Evolutionary conservation across 2,888 invertebrate species (phyloP).

Genomic region (Mesochorus sp.): DNA sequence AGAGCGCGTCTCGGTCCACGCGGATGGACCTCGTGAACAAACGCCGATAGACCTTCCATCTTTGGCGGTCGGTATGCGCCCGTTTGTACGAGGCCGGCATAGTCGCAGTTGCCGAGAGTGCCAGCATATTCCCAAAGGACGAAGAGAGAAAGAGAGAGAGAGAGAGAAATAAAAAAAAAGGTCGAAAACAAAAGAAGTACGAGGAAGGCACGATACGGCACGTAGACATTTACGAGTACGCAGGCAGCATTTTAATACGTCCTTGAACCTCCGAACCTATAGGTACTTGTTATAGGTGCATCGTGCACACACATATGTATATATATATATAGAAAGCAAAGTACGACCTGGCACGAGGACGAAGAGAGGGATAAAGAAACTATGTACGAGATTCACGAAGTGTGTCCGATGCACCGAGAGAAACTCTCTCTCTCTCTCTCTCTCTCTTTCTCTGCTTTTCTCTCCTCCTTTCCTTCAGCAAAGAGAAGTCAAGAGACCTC

Average conservation of each 20-base stretch:
- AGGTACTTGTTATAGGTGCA: constrained; percentile 24
- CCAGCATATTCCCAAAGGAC: neutral
- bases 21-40: neutral
- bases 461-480: too few relatives aligned
- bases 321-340: constrained; percentile 33
- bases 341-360: constrained; percentile 47
- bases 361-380: constrained; percentile 55
- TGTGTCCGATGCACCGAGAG: constrained; percentile 26
- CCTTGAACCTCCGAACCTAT: constrained; percentile 70
- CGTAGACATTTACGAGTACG: constrained; percentile 74
- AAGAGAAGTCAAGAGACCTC: constrained; percentile 9
- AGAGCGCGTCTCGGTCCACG: neutral
- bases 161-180: neutral
- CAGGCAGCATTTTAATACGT: constrained; percentile 74
- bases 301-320: neutral
- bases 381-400: constrained; percentile 47
- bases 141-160: too few relatives aligned
- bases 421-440: too few relatives aligned
- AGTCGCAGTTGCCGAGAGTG: neutral
- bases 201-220: constrained; percentile 60
- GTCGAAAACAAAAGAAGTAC: constrained; percentile 63
- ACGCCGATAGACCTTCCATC: constrained; percentile 13
- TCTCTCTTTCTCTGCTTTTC: too few relatives aligned
- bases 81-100: neutral
- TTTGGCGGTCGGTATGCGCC: neutral